Evolutionary conservation across 2,888 invertebrate species (phyloP).

Genomic region (Argyresthia albistria): DNA sequence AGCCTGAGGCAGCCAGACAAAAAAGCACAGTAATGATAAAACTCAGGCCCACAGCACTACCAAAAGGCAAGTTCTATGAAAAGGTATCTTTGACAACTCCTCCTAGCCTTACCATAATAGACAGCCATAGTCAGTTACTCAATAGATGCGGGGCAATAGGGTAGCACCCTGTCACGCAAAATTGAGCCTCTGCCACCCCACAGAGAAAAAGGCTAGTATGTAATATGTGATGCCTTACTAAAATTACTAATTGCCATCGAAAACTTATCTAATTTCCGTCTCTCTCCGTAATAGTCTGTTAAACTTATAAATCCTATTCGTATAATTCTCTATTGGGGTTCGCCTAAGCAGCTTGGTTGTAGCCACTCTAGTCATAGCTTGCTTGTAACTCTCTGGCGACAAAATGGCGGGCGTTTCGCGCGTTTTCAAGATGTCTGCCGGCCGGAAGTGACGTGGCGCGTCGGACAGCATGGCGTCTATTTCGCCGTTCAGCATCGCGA

Average conservation of each 20-base stretch:
- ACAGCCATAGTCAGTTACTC: no score
- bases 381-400: constrained; percentile 53
- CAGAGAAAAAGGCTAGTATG: no score
- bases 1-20: no score
- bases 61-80: no score
- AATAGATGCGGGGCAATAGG: no score
- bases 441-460: constrained; percentile 19
- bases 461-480: constrained; percentile 64
- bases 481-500: constrained; percentile 55
- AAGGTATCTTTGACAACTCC: no score
- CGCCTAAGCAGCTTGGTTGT: constrained; percentile 40
- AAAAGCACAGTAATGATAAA: no score
- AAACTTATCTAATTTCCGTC: constrained; percentile 50
- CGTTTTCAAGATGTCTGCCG: constrained; percentile 44
- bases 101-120: no score
- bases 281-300: constrained; percentile 52
- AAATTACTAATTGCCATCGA: background rate
- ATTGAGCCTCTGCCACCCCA: no score
- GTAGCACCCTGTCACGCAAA: no score
- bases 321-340: constrained; percentile 50
- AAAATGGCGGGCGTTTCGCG: constrained; percentile 58
- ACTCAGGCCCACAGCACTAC: no score
- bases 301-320: constrained; percentile 51
- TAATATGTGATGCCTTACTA: background rate
- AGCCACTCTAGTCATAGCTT: constrained; percentile 52